Base-by-base conservation (phyloP, 2,797 vertebrate species). In the Ficedula albicollis region DNA sequence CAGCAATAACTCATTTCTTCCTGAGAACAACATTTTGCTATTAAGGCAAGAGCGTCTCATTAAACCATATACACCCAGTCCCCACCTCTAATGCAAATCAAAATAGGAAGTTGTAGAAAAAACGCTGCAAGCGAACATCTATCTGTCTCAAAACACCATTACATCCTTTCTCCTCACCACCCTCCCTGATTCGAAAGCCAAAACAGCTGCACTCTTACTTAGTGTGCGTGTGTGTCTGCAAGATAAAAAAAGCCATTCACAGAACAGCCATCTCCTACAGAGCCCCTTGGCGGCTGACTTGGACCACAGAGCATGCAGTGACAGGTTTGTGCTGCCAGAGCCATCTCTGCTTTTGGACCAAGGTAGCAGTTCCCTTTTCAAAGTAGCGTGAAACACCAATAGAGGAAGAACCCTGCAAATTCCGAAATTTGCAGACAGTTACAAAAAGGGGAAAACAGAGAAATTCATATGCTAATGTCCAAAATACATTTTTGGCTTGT, bases 1-100 rank as follows among this genome's bases (percentile, higher is more conserved):
- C 84, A 74, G 95, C 86, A 91, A 90, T 94, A 97, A 94, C 94
- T 97, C 95, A 97, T 94, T 92, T 80, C 97, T 98, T 98, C 98
- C 98, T 97, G 93, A 97, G 94, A 97, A 91, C 73, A 90, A 92
- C 91, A 46, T 74, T 77, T 93, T 82, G 90, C 90, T 95, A 91
- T 82, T 92, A 79, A 94, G 73, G 85, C 48, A 2, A 89, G 63
- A 84, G 58, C 13, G 27, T 72, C 87, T 91, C 90, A 82, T 78
- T 92, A 93, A 96, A 69, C 87, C 85, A 66, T 64, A 93, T 64
- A 68, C 25, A 81, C 43, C 52, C 82, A 74, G 51, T 34, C 82
- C 48, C 87, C 55, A 14, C 74, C 69, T 62, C 69, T 26, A 84
- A 87, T 51, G 95, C 91, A 96, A 95, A 97, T 90, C 5, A 14